Evolutionary conservation across 2,113 vertebrate species (phyloP).

Genomic region (Crocuta crocuta): DNA sequence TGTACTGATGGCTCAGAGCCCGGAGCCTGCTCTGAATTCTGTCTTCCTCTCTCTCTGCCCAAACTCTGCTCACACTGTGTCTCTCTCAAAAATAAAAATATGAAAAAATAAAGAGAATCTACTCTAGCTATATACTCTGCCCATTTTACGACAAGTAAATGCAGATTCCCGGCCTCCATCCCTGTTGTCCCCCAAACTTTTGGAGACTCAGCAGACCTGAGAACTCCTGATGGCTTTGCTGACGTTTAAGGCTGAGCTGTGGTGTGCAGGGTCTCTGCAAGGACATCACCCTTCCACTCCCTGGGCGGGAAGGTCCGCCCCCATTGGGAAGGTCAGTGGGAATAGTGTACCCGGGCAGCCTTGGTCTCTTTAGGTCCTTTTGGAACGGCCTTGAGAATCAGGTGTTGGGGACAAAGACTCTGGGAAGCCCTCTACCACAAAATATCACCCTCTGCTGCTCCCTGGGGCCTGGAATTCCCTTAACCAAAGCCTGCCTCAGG

Average conservation of each 20-base stretch:
- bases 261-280: background rate
- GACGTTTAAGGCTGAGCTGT: background rate
- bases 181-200: background rate
- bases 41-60: no score
- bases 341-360: background rate
- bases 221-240: background rate
- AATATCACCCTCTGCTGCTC: background rate
- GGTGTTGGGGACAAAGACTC: background rate
- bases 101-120: no score
- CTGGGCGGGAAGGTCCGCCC: background rate
- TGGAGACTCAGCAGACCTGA: background rate
- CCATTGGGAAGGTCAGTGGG: rapidly evolving
- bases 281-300: background rate
- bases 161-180: background rate
- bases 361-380: background rate
- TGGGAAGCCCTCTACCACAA: background rate
- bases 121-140: no score
- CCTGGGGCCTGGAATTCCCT: background rate
- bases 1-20: no score
- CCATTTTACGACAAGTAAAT: background rate
- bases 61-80: no score
- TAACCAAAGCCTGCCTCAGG: background rate
- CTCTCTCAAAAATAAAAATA: no score
- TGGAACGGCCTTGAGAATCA: background rate
- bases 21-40: no score